phyloP scores from a whole-genome alignment of 1,140 invertebrate species.

The Pomacea maculata region DNA sequence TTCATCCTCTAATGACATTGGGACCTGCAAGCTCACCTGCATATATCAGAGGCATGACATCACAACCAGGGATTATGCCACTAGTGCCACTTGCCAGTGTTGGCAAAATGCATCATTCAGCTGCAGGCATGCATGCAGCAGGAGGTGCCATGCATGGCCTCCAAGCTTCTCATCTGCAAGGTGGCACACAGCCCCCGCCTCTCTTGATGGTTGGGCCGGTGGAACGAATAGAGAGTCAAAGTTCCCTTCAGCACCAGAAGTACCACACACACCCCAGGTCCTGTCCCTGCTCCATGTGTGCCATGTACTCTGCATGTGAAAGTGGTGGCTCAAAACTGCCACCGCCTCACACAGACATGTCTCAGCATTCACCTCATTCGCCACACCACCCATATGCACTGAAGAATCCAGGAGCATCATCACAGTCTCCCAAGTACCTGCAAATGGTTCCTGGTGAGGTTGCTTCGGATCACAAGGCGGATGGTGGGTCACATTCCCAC shows the following conservation, averaged over 20 bases:
- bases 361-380: slow-evolving; percentile 4
- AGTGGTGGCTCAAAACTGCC: slow-evolving; percentile 1
- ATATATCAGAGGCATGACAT: neutral
- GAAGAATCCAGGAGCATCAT: no score
- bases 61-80: neutral
- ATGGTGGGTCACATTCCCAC: neutral
- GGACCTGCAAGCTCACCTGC: neutral
- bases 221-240: neutral
- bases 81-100: no score
- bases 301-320: slow-evolving; percentile 12
- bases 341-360: neutral
- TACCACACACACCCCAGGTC: slow-evolving; percentile 25
- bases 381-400: no score
- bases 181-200: slow-evolving; percentile 13
- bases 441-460: no score
- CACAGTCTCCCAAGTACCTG: no score
- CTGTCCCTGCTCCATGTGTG: slow-evolving; percentile 23
- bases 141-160: neutral
- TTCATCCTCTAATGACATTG: slow-evolving; percentile 7
- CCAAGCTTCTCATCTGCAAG: no score
- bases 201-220: slow-evolving; percentile 18
- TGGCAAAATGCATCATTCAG: neutral
- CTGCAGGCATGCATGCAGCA: neutral
- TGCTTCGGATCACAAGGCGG: neutral
- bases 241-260: neutral